Percentiles rank a stretch among this genome's conserved stretches.
These are phyloP conservation scores for Cladopsammia gracilis DNA, from an alignment of 64 coral and sea anemone genomes.

Conservation along the genomic window DNA sequence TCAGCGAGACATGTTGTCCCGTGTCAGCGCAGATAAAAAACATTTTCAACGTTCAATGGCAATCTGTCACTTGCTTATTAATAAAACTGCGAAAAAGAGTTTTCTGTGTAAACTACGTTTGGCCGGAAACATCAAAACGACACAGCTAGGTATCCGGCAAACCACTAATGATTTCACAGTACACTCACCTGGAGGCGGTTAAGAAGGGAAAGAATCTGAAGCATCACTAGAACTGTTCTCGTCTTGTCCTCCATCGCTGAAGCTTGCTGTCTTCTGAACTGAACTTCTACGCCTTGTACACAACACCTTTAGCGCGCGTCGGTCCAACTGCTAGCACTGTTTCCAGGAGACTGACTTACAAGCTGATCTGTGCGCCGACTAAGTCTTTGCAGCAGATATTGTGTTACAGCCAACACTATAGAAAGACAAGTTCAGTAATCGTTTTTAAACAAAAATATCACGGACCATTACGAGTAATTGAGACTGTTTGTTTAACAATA, in stretches of 20 bases:
- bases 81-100: conserved; percentile 15
- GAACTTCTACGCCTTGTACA: neutral
- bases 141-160: neutral
- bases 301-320: neutral
- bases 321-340: neutral
- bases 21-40: conserved; percentile 43
- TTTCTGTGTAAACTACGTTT: conserved; percentile 40
- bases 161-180: conserved; percentile 13
- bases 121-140: conserved; percentile 5
- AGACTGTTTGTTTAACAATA: conserved; percentile 52
- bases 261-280: neutral
- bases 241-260: neutral
- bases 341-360: neutral
- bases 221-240: neutral
- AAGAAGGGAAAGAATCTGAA: conserved; percentile 20
- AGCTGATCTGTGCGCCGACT: neutral
- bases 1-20: neutral
- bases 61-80: conserved; percentile 52
- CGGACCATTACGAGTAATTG: conserved; percentile 55
- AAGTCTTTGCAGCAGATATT: conserved; percentile 27
- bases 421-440: conserved; percentile 55
- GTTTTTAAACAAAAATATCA: conserved; percentile 58
- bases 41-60: conserved; percentile 44
- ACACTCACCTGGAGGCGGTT: conserved; percentile 15
- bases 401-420: conserved; percentile 34